Conservation (phyloP, 2,113 vertebrate genomes). For the Vidua macroura region DNA sequence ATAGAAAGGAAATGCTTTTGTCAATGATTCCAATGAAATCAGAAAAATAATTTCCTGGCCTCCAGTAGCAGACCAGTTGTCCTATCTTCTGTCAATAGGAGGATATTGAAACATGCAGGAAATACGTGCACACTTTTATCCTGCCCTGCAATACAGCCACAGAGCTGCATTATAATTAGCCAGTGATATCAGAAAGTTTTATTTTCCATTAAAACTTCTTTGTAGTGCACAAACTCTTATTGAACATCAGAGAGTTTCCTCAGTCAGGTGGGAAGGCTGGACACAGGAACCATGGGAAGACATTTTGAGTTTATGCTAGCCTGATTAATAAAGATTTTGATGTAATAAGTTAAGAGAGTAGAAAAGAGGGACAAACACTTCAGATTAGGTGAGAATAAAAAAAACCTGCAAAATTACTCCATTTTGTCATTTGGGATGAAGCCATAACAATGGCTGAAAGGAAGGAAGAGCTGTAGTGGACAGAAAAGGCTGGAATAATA, state of each 20-base stretch:
- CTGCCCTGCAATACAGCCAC: neutral
- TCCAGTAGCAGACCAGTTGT: slow-evolving; percentile 52
- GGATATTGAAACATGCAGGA: slow-evolving; percentile 80
- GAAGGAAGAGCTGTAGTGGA: neutral
- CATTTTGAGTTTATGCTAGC: neutral
- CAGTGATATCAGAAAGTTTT: slow-evolving; percentile 63
- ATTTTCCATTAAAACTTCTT: slow-evolving; percentile 20
- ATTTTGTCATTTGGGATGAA: neutral
- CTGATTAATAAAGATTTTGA: neutral
- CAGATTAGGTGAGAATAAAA: neutral
- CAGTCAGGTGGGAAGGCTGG: neutral
- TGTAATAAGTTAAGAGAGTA: neutral
- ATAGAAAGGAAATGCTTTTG: slow-evolving; percentile 69
- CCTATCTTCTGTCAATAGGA: slow-evolving; percentile 90
- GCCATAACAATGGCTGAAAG: neutral
- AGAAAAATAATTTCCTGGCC: slow-evolving; percentile 85
- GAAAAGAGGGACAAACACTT: neutral
- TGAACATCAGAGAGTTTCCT: slow-evolving; percentile 44
- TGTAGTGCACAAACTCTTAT: neutral
- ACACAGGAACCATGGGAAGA: neutral
- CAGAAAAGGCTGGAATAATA: neutral
- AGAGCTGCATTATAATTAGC: slow-evolving; percentile 49
- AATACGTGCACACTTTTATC: slow-evolving; percentile 47
- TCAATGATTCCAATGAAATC: slow-evolving; percentile 81
- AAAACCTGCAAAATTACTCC: neutral